Evolutionary conservation across 2,113 vertebrate genomes (phyloP), one percentile per base, ranked within the genome.

Genomic region (Phyllopteryx taeniolatus): DNA sequence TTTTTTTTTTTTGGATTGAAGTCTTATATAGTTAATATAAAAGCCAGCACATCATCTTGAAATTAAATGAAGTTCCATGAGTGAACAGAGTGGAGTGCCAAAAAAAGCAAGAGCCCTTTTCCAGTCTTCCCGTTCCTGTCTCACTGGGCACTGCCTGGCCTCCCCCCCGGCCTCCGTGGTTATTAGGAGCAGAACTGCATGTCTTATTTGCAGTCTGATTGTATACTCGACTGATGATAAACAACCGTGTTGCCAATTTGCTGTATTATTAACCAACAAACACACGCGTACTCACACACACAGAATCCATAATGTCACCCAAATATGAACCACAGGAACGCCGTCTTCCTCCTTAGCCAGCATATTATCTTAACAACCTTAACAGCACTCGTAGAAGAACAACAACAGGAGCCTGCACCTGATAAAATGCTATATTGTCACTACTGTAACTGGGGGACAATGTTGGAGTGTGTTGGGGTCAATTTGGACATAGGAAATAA

Each of bases 391-490:
- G 79, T 79, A 76, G 75, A 81, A 63, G 70, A 68, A 72, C 57
- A 66, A 80, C 62, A 76, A 77, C 78, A 68, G 77, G 75, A 63
- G 67, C 63, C 75, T 70, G 67, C 70, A 89, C 90, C 91, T 90
- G 65, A 92, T 92, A 87, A 90, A 89, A 91, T 72, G 78, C 85
- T 79, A 88, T 90, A 91, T 89, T 47, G 73, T 82, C 70, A 82
- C 78, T 80, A 77, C 79, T 27, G 85, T 79, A 73, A 81, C 72
- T 1, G 64, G 70, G 79, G 61, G 81, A 67, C 65, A 71, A 31
- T 78, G 72, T 75, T 67, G 78, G 79, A 67, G 77, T 65, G 62
- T 78, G 76, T 71, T 67, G 63, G 78, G 79, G 85, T 81, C 84
- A 81, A 85, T 78, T 80, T 60, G 77, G 71, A 27, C 27, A 27